Evolutionary conservation across 2,888 invertebrate species (phyloP).

Genomic region (Ormyrus nitidulus): DNA sequence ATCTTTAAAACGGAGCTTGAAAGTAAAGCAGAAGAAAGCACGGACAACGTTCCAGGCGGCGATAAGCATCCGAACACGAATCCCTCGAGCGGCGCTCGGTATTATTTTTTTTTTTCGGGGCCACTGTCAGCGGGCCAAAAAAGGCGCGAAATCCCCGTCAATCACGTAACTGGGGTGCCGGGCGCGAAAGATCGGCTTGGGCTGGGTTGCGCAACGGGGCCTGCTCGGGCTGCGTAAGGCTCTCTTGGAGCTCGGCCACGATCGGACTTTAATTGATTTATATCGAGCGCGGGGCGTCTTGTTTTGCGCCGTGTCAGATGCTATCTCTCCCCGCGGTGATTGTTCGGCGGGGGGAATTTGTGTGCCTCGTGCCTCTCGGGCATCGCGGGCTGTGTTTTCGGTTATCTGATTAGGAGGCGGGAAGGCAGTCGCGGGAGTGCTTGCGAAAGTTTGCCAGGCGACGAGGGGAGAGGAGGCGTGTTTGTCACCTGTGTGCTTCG

Average conservation of each 20-base stretch:
- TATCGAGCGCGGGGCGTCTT: slow-evolving; percentile 5
- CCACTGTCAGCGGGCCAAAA: slow-evolving; percentile 9
- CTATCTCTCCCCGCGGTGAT: background rate
- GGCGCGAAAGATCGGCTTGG: slow-evolving; percentile 26
- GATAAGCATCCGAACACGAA: no score
- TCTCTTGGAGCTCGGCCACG: slow-evolving; percentile 46
- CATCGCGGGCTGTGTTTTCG: background rate
- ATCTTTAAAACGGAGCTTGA: no score
- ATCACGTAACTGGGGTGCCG: slow-evolving; percentile 29
- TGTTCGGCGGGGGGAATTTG: background rate
- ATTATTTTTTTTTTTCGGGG: background rate
- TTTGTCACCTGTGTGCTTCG: background rate
- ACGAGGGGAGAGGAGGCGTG: background rate
- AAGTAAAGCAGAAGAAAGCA: no score
- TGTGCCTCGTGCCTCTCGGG: background rate
- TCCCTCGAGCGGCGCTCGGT: no score
- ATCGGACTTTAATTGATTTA: slow-evolving; percentile 39
- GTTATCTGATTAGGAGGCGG: background rate
- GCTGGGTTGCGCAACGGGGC: slow-evolving; percentile 19
- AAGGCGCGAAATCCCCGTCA: slow-evolving; percentile 12
- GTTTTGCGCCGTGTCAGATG: background rate
- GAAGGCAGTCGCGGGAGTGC: background rate
- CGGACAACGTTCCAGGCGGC: no score
- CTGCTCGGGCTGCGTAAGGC: background rate
- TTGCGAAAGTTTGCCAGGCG: background rate